Base-by-base conservation (phyloP, 2,888 invertebrate species). In the Dioctria linearis region DNA sequence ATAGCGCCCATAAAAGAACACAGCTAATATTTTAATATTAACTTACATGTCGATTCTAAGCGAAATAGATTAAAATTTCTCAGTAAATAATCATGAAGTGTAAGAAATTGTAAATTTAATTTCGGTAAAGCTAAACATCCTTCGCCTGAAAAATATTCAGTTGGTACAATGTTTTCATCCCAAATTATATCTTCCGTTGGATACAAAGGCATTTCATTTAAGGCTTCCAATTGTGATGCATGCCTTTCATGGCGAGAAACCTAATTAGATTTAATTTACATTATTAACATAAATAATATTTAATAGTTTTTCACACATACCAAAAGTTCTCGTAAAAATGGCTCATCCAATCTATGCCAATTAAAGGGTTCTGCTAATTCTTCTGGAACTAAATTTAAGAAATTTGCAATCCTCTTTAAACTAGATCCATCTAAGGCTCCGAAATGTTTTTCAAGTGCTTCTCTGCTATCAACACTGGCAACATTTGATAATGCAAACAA, bases 111-210 rank as follows among this genome's bases (percentile, higher is more conserved):
- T 5, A 99, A 91, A 90, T 99, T 99, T 3, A 99, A 90, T 88
- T 99, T 99, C 0, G 99, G 99, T 83, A 99, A 90, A 0, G 99
- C 99, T 49, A 99, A 90, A 85, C 97, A 97, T 37, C 95, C 97
- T 88, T 99, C 98, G 0, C 98, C 98, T 61, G 96, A 96, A 90
- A 96, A 99, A 87, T 98, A 98, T 86, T 99, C 98, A 0, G 97
- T 96, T 0, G 99, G 99, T 0, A 99, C 99, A 63, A 99, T 93
- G 87, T 99, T 98, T 88, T 99, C 98, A 89, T 99, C 97, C 99
- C 99, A 99, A 85, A 99, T 97, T 3, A 99, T 95, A 81, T 96
- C 94, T 88, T 99, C 99, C 0, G 98, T 99, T 0, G 99, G 99
- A 87, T 99, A 99, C 0, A 99, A 90, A 0, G 99, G 99, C 97